A percentile compares a stretch with the other conserved stretches of the same genome.
phyloP scores from a whole-genome alignment of 2,888 invertebrate genomes.

The Lepeophtheirus nordmannii region DNA sequence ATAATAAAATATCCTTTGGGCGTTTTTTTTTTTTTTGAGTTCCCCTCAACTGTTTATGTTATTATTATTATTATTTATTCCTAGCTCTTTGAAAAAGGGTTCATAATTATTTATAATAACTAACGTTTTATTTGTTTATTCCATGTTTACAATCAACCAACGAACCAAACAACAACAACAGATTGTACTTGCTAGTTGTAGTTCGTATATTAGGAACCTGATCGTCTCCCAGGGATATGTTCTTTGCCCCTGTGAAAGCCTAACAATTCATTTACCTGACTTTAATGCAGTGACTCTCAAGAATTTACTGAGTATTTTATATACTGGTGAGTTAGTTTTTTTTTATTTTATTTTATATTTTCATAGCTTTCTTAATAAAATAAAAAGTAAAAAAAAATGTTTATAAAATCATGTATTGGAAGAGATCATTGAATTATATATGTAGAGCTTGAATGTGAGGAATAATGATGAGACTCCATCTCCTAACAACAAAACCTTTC shows the following conservation, averaged over 20 bases:
- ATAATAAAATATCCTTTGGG: no score
- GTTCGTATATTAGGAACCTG: conserved; percentile 9
- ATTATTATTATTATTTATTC: neutral
- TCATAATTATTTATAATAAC: no score
- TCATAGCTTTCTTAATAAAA: neutral
- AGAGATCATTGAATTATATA: no score
- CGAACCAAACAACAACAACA: neutral
- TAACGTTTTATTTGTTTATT: no score
- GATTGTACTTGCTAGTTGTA: conserved; percentile 14
- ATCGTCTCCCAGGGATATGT: neutral
- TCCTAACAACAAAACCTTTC: no score
- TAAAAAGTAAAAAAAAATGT: no score
- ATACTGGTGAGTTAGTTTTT: conserved; percentile 9
- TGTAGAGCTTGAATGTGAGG: no score
- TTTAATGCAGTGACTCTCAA: conserved; percentile 17
- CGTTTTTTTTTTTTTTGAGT: no score
- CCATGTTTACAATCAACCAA: no score
- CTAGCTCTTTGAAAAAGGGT: no score
- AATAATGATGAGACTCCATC: no score
- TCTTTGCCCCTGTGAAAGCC: conserved; percentile 13
- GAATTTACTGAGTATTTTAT: conserved; percentile 18
- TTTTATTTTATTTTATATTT: neutral
- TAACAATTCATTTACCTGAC: conserved; percentile 18
- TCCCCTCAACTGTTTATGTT: neutral
- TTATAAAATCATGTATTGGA: no score